Evolutionary conservation across 2,113 vertebrate species (phyloP), one percentile per base, ranked within the genome.

Genomic region (Mirounga angustirostris): DNA sequence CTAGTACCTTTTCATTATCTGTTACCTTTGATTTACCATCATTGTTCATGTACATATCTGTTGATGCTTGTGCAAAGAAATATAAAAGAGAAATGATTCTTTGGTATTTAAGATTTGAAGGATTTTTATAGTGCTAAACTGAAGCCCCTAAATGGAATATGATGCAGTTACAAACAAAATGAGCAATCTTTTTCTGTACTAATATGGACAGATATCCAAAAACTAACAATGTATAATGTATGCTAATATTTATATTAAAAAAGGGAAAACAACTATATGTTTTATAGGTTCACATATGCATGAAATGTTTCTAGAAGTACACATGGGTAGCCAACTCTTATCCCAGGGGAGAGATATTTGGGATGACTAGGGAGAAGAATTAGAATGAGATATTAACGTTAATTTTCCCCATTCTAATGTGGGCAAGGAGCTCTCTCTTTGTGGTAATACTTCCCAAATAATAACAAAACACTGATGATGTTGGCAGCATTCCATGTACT

Each of bases 51-150:
- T 58, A 50, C 36, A 22, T 71, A 71, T 73, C 4, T 50, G 50
- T 10, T n/a, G 1, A 94, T 87, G 28, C 28, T 71, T 86, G 2
- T 73, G 22, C 43, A 78, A 21, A 80, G 7, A 82, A 83, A 95
- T 36, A 33, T 33, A 28, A 46, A 9, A 79, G 12, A 65, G 3
- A 58, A 84, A 61, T 69, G 28, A 73, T 94, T 65, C 5, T 81
- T 87, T 90, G 61, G n/a, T 59, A 90, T 36, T 73, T 7, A 95
- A 79, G 5, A 83, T 73, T 94, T 82, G 36, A 71, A 46, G 94
- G 21, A 71, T 30, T 96, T 96, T 76, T 65, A 58, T 84, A 80
- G 18, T 56, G 36, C 22, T 89, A 28, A 91, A 52, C 9, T 94
- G 21, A 79, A 95, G 36, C 40, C 4, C 40, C 28, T 76, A 67